Conservation (phyloP, 2,797 vertebrate genomes). For the Peromyscus aztecus region DNA sequence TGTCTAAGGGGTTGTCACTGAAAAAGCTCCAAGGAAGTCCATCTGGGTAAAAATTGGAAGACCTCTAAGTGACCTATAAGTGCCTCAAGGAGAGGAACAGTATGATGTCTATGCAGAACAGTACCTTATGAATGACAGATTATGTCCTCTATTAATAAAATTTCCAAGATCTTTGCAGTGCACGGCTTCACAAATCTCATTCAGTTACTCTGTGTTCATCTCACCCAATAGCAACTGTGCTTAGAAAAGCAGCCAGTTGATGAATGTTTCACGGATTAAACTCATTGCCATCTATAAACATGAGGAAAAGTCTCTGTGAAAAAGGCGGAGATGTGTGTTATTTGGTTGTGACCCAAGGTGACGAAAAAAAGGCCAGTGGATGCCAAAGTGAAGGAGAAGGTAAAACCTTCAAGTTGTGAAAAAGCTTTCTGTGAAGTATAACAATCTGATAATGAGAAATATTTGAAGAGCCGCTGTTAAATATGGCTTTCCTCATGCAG, state of each 20-base stretch:
- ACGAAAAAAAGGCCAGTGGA: neutral
- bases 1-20: neutral
- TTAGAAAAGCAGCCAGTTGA: neutral
- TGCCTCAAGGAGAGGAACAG: neutral
- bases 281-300: neutral
- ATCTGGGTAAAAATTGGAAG: neutral
- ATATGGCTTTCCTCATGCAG: too few relatives aligned
- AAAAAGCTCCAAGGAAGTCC: neutral
- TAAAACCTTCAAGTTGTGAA: neutral
- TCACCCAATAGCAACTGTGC: neutral
- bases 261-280: neutral
- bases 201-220: rapidly evolving
- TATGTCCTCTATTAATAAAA: neutral
- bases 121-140: neutral
- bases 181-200: neutral
- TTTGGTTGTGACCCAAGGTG: neutral
- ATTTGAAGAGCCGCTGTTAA: neutral
- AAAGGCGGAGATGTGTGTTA: neutral
- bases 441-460: neutral
- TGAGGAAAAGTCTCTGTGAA: neutral
- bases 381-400: neutral
- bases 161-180: neutral
- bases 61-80: neutral
- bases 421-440: neutral
- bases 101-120: rapidly evolving